These are phyloP conservation scores for Phaethornis superciliosus DNA, from an alignment of 2,113 vertebrate species.

Conservation along the genomic window DNA sequence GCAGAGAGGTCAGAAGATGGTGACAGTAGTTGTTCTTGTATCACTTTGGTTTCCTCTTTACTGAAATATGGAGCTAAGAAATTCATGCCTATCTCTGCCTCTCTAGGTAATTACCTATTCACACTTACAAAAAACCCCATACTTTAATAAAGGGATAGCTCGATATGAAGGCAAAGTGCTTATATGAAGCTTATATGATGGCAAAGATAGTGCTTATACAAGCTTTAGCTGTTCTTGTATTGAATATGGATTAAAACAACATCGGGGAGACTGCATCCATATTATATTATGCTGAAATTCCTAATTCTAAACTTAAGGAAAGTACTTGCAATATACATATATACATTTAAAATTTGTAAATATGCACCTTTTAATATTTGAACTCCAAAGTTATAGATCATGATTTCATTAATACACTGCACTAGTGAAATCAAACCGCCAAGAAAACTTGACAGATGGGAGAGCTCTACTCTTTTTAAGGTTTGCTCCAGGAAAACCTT, in stretches of 20 bases:
- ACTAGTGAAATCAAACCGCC: neutral
- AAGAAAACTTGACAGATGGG: neutral
- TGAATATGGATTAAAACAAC: neutral
- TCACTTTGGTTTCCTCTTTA: neutral
- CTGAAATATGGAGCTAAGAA: neutral
- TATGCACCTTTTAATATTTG: neutral
- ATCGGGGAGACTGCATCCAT: neutral
- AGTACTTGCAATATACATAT: neutral
- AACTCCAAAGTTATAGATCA: neutral
- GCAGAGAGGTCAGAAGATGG: neutral
- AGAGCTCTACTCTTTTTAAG: neutral
- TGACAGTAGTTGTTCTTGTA: neutral
- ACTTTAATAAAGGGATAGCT: neutral
- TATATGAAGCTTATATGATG: too few species aligned
- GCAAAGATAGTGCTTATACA: neutral
- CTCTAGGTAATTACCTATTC: neutral
- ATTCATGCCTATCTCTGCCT: neutral
- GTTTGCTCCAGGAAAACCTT: neutral
- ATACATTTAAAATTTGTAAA: neutral
- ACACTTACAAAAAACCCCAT: rapidly evolving
- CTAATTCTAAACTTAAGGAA: neutral
- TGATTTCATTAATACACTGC: neutral
- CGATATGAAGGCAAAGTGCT: neutral
- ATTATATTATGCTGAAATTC: neutral
- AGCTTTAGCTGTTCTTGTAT: neutral